phyloP scores from a whole-genome alignment of 1,140 invertebrate genomes.

The Nephila pilipes region DNA sequence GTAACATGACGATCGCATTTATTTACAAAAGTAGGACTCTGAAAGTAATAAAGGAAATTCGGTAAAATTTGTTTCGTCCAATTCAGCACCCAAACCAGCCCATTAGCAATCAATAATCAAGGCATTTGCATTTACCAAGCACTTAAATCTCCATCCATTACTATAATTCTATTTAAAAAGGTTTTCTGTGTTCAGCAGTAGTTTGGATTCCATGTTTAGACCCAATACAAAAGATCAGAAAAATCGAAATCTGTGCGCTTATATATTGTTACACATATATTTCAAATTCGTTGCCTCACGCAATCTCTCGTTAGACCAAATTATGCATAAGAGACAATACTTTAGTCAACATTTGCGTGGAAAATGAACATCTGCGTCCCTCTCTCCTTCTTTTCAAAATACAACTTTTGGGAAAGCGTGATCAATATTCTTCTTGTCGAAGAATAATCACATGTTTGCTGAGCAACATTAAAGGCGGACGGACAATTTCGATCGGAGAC shows the following conservation, averaged over 20 bases:
- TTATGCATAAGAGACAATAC: not conserved
- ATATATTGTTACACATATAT: not conserved
- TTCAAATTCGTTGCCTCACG: not conserved
- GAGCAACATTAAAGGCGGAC: not conserved
- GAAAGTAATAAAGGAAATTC: too few species aligned
- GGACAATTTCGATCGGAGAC: not conserved
- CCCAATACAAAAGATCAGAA: not conserved
- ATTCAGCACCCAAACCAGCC: too few species aligned
- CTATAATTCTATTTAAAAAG: not conserved
- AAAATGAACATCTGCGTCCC: not conserved
- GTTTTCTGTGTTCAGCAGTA: not conserved
- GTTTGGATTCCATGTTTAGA: not conserved
- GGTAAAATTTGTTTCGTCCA: too few species aligned
- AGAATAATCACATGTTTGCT: slow-evolving; percentile 2
- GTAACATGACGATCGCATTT: too few species aligned
- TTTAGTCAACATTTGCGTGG: not conserved
- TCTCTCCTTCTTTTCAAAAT: not conserved
- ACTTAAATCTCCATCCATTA: too few species aligned
- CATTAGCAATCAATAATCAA: too few species aligned
- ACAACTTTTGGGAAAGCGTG: not conserved
- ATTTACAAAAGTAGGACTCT: too few species aligned
- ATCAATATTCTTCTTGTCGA: not conserved
- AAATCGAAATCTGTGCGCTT: not conserved
- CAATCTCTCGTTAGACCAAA: not conserved
- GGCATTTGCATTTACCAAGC: too few species aligned